Base-by-base conservation (phyloP, 2,797 vertebrate genomes). In the Lutjanus campechanus region DNA sequence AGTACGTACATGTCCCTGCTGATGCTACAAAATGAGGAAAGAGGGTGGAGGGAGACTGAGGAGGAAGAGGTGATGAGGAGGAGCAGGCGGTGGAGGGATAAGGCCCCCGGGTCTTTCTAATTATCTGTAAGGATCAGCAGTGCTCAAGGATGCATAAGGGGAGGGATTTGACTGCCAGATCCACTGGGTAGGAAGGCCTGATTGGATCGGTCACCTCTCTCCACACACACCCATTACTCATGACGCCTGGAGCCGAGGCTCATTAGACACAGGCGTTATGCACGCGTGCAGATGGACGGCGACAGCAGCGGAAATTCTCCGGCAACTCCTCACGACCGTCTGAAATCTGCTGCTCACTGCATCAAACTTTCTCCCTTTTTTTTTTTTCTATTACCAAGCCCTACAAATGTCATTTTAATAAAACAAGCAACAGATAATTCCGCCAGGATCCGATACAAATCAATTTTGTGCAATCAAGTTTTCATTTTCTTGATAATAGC, bases 91-190 rank as follows among this genome's bases (percentile, higher is more conserved):
- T 15, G 63, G 56, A 64, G 83, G 65, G 86, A 87, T 93, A 92
- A 91, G 82, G 83, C 89, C 73, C 88, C 49, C 11, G 70, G 80
- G 88, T 88, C 88, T 89, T 92, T 93, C 88, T 94, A 92, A 95
- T 92, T 93, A 93, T 89, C 94, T 91, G 88, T 86, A 59, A 84
- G 93, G 91, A 93, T 93, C 92, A 92, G 91, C 85, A 87, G 91
- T 76, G 89, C 92, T 88, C 89, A 91, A 89, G 86, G 87, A 91
- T 92, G 93, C 83, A 76, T 87, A 55, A 88, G 86, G 83, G 86
- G 85, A 84, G 86, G 88, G 90, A 92, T 93, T 93, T 88, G 78
- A 71, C 66, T 83, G 72, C 82, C 79, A 78, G 85, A 92, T 92
- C 90, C 88, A 85, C 69, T 59, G 65, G 77, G 70, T 68, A 63